Percentiles rank a stretch among this genome's conserved stretches.
Evolutionary conservation across 2,113 vertebrate species (phyloP).

Genomic region (Tonatia bakeri): DNA sequence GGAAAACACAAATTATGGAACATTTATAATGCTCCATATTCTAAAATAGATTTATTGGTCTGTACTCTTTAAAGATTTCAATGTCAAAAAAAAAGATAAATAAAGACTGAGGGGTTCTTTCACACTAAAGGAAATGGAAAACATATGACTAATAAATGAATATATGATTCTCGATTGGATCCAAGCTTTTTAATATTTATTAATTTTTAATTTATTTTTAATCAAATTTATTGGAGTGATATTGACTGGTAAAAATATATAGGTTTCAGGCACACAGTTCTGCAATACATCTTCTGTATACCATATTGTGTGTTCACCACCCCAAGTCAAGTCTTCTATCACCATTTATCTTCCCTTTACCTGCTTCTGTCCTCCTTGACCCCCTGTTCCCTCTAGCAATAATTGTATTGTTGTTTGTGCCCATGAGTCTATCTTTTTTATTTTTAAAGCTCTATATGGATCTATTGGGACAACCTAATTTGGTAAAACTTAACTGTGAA

Average conservation of each 20-base stretch:
- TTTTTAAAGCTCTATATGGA: background rate
- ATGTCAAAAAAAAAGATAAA: background rate
- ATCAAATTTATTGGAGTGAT: no score
- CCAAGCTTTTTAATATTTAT: background rate
- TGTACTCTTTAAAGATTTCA: background rate
- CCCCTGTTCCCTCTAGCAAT: no score
- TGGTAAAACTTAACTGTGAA: background rate
- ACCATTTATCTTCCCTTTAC: no score
- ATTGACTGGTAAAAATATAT: no score
- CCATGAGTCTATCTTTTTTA: background rate
- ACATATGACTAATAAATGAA: background rate
- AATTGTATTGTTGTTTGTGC: no score
- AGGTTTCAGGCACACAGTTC: no score
- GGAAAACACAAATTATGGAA: background rate
- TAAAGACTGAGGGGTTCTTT: background rate
- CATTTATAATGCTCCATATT: background rate
- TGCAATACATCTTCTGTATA: no score
- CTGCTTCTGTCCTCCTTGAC: no score
- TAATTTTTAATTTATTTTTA: background rate
- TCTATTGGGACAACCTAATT: background rate
- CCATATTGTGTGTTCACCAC: no score
- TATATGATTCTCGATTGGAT: background rate
- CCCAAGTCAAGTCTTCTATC: no score
- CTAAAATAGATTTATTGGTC: background rate
- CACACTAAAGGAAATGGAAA: background rate